Base-by-base conservation (phyloP, 1,140 invertebrate genomes). In the Chrysopa pallens region DNA sequence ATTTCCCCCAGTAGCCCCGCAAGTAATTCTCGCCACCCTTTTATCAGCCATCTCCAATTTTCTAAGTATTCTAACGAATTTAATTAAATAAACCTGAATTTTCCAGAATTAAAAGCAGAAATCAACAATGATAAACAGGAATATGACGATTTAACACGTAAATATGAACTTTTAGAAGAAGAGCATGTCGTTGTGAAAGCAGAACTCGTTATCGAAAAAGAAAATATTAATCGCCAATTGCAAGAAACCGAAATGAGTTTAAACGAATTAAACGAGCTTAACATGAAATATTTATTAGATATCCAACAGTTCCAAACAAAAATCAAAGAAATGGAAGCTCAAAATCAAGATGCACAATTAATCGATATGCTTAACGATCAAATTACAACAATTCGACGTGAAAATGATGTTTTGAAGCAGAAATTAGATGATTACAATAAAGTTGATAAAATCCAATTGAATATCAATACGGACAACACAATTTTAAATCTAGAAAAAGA, bases 371-470 rank as follows among this genome's bases (percentile, higher is more conserved):
- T 83, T 39, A 67, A 71, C 41, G 74, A 84, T 51, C 76, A 85
- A 57, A 63, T 80, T 42, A 70, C 79, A 40, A 73, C 74, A 48
- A 57, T 81, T 46, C 70, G 71, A 43, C 75, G 68, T 61, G 73
- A 87, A 76, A 78, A 80, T 53, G 88, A 93, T 45, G 87, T 87
- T 50, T 58, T 87, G 1, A 71, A 70, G 39, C 71, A 76, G 46
- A 87, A 88, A 62, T 53, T 90, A 8, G 84, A 84, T 51, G 87
- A 92, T 57, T 87, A 82, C 52, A 81, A 88, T 50, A 80, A 78
- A 55, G 78, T 91, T 2, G 74, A 74, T 8, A 87, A 88, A 62
- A 70, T 86, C 1, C 83, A 89, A 56, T 68, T 77, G 44, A 81
- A 73, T 42, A 69, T 84, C n/a, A 76, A 75, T 14, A 74, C 75